These are phyloP conservation scores for Aurelia coerulea DNA, from an alignment of 30 jellyfish, hydroid and myxozoan species.

Conservation along the genomic window DNA sequence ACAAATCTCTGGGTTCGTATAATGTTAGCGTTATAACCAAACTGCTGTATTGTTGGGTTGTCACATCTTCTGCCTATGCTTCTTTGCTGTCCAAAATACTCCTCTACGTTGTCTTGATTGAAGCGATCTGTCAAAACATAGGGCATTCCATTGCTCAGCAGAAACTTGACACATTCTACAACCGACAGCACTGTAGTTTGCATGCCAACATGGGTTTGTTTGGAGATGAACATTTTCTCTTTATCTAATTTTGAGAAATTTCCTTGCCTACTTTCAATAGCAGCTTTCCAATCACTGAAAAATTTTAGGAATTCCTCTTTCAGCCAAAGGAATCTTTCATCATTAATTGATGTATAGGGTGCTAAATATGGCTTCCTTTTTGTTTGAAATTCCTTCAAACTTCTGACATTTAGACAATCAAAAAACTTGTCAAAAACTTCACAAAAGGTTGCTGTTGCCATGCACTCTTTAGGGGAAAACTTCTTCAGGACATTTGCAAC, in stretches of 20 bases:
- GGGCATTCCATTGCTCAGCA: neutral
- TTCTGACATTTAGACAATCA: constrained; percentile 28
- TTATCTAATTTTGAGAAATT: neutral
- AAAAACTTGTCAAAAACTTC: constrained; percentile 59
- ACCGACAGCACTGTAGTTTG: constrained; percentile 15
- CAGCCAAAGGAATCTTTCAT: constrained; percentile 38
- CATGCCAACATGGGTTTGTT: neutral
- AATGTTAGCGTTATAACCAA: constrained; percentile 33
- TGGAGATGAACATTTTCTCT: constrained; percentile 5
- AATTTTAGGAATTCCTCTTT: constrained; percentile 18
- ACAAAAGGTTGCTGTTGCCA: constrained; percentile 68
- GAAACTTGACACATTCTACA: constrained; percentile 4
- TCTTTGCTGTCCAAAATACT: constrained; percentile 39
- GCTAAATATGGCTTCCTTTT: constrained; percentile 55
- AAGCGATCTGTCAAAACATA: constrained; percentile 48
- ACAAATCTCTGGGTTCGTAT: constrained; percentile 16
- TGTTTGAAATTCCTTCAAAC: constrained; percentile 16
- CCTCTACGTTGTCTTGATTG: constrained; percentile 42
- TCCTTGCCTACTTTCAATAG: constrained; percentile 14
- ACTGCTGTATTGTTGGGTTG: constrained; percentile 9
- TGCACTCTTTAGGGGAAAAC: constrained; percentile 71
- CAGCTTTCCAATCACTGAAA: constrained; percentile 26
- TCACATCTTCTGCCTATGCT: constrained; percentile 43
- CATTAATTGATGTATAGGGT: constrained; percentile 33
- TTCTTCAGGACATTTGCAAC: constrained; percentile 51